phyloP scores from a whole-genome alignment of 2,113 vertebrate genomes.

The Gallinago undulata region DNA sequence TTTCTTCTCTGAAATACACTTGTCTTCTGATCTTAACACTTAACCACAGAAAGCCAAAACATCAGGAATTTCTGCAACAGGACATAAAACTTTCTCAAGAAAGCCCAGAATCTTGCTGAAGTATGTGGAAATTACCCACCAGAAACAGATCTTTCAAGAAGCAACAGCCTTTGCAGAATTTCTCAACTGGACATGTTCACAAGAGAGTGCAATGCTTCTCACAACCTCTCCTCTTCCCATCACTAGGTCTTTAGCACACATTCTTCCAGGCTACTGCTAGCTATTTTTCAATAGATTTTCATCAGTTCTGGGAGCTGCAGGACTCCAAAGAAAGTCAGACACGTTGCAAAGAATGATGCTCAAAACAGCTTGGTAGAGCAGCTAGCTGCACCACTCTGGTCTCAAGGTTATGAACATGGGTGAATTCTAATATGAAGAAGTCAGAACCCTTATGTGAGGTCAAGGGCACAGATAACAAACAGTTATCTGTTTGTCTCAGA shows the following conservation, averaged over 20 bases:
- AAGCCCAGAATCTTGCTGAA: neutral
- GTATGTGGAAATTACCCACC: neutral
- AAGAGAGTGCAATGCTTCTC: neutral
- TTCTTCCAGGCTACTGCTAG: neutral
- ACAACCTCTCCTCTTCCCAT: neutral
- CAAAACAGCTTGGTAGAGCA: neutral
- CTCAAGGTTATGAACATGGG: neutral
- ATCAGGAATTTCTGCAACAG: neutral
- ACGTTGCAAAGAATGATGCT: neutral
- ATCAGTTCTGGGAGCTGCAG: neutral
- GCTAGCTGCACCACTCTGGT: neutral
- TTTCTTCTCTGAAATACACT: neutral
- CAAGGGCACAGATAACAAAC: neutral
- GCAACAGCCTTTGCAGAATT: neutral
- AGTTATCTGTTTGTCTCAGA: neutral
- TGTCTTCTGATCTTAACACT: neutral
- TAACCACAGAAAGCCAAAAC: neutral
- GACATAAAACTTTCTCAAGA: neutral
- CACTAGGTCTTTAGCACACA: neutral
- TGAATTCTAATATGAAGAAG: neutral
- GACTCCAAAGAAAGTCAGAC: neutral
- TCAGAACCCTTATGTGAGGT: neutral
- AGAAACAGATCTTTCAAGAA: neutral
- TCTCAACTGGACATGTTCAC: neutral
- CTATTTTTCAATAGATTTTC: neutral